Evolutionary conservation across 2,113 vertebrate species (phyloP).

Genomic region (Lamprotornis superbus): DNA sequence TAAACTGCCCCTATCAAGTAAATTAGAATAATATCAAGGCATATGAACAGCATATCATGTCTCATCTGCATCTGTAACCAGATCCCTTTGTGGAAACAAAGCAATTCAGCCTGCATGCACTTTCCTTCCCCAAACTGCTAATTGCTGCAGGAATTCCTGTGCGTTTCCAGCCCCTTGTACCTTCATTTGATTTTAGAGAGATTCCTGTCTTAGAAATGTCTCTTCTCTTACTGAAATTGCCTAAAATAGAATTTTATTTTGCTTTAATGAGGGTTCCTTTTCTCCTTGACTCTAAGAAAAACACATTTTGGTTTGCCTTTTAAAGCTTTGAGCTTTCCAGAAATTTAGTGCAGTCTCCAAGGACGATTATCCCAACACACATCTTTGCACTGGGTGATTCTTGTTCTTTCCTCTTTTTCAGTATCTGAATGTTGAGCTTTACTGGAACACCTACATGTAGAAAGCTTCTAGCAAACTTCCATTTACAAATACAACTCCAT

Average conservation of each 20-base stretch:
- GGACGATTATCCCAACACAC: background rate
- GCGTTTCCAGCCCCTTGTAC: background rate
- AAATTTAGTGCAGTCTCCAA: background rate
- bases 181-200: background rate
- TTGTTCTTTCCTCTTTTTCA: background rate
- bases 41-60: background rate
- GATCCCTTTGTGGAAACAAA: background rate
- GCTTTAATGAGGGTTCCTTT: background rate
- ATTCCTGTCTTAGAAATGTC: background rate
- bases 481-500: background rate
- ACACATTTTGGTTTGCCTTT: background rate
- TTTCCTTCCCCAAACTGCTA: background rate
- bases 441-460: background rate
- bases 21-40: background rate
- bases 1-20: background rate
- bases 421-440: background rate
- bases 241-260: background rate
- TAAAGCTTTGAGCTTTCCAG: background rate
- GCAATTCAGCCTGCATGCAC: background rate
- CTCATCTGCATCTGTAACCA: background rate
- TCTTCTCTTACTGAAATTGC: background rate
- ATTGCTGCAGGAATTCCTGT: background rate
- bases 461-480: background rate
- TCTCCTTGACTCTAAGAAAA: background rate
- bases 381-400: background rate